Evolutionary conservation across 2,888 invertebrate genomes (phyloP).

Genomic region (Acleris sparsana): DNA sequence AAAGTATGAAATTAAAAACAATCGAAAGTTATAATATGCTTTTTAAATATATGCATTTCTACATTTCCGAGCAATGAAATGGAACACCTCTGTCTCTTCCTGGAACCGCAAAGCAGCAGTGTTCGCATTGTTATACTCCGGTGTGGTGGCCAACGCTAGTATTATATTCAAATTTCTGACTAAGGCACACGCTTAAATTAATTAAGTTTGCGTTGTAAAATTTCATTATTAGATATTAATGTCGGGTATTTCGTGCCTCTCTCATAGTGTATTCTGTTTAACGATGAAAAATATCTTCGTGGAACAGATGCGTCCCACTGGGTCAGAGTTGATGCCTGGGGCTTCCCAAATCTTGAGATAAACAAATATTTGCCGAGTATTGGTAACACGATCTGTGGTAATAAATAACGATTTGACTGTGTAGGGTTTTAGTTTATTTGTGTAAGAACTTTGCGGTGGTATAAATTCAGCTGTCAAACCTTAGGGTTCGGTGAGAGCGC

Average conservation of each 20-base stretch:
- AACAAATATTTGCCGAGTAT: slow-evolving; percentile 18
- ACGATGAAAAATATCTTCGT: slow-evolving; percentile 40
- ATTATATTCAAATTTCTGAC: slow-evolving; percentile 10
- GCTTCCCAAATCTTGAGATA: slow-evolving; percentile 31
- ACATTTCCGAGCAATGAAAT: too few relatives aligned
- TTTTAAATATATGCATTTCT: too few relatives aligned
- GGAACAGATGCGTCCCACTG: slow-evolving; percentile 38
- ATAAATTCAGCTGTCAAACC: too few relatives aligned
- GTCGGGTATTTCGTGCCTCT: slow-evolving; percentile 12
- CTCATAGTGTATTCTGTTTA: slow-evolving; percentile 43
- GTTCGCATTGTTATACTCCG: too few relatives aligned
- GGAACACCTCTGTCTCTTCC: too few relatives aligned
- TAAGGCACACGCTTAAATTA: slow-evolving; percentile 13
- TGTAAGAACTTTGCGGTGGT: background rate
- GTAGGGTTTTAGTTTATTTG: background rate
- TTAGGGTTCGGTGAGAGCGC: too few relatives aligned
- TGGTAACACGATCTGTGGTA: slow-evolving; percentile 11
- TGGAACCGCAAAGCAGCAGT: too few relatives aligned
- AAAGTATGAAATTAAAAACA: too few relatives aligned
- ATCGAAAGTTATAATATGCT: too few relatives aligned
- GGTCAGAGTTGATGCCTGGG: slow-evolving; percentile 5
- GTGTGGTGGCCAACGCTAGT: too few relatives aligned
- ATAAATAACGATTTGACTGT: slow-evolving; percentile 18
- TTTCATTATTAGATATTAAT: slow-evolving; percentile 29
- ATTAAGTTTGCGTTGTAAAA: slow-evolving; percentile 31